Base-by-base conservation (phyloP, 2,113 vertebrate species). In the Dinomys branickii region DNA sequence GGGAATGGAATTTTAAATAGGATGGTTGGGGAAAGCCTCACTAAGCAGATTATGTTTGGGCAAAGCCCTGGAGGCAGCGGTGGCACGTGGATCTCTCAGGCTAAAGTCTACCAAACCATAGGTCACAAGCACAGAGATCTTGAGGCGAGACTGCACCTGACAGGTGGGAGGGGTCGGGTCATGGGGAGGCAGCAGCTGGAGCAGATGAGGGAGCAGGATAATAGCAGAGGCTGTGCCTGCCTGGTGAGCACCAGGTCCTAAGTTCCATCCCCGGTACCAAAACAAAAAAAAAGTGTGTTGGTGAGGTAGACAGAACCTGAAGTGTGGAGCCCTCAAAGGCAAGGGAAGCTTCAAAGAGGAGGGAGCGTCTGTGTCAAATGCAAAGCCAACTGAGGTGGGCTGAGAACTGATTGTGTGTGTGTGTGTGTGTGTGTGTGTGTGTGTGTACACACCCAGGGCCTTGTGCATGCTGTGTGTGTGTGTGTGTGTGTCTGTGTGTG, bases 271-370 rank as follows among this genome's bases (percentile, higher is more conserved):
- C 61, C 61, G 13, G 28, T 28, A 65, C 61, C 61, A 65, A 65
- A 33, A 28, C n/a, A n/a, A 65, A 65, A 65, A 41, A 50, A 30
- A 94, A 71, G 78, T 95, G 44, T 47, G 59, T 38, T 47, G 50
- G 30, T 1, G 20, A 85, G 16, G 52, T 30, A 26, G 22, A n/a
- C 22, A 84, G 77, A 95, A 96, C 61, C 61, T 77, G n/a, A 93
- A 71, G 69, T 33, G 4, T 33, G 56, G 35, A 47, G 13, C 47
- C 81, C 91, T 44, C 41, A 59, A 92, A 87, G 78, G 84, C 85
- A 95, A 86, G 89, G 78, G 87, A 91, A 30, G 24, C 85, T 84
- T 78, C 41, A 58, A 91, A 28, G 73, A 93, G 58, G 77, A n/a
- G 22, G 30, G 26, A 67, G n/a, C 83, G 33, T 59, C 54, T 38